phyloP scores from a whole-genome alignment of 2,797 vertebrate species.

The Gephyroberyx darwinii region DNA sequence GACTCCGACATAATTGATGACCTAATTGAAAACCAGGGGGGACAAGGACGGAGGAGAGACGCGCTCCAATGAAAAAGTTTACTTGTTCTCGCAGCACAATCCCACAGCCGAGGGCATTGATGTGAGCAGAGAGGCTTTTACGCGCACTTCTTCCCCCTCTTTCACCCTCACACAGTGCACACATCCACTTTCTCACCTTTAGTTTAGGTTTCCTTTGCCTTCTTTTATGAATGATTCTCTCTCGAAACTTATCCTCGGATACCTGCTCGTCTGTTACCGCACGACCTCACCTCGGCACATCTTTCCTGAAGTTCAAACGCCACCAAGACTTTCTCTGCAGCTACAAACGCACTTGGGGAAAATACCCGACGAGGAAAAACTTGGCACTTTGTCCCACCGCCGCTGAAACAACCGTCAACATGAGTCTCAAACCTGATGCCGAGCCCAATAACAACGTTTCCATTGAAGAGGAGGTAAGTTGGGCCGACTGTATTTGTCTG shows the following conservation, averaged over 20 bases:
- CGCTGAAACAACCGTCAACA: slow-evolving; percentile 70
- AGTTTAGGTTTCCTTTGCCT: slow-evolving; percentile 56
- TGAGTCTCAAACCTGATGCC: slow-evolving; percentile 84
- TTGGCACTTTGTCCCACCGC: slow-evolving; percentile 65
- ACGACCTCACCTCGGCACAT: slow-evolving; percentile 76
- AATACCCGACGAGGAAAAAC: slow-evolving; percentile 63
- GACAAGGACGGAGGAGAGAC: slow-evolving; percentile 15
- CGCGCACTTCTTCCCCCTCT: slow-evolving; percentile 76
- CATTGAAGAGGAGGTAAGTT: slow-evolving; percentile 85
- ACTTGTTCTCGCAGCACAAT: slow-evolving; percentile 62
- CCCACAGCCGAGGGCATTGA: slow-evolving; percentile 74
- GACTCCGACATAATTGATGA: slow-evolving; percentile 82
- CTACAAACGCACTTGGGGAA: slow-evolving; percentile 75
- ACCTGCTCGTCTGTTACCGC: slow-evolving; percentile 49
- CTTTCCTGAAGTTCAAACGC: slow-evolving; percentile 68
- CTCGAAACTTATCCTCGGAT: slow-evolving; percentile 65
- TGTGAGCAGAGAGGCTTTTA: slow-evolving; percentile 79
- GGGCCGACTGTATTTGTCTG: background rate
- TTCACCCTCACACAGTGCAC: slow-evolving; percentile 82
- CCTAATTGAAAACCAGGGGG: slow-evolving; percentile 78
- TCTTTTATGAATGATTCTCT: slow-evolving; percentile 77
- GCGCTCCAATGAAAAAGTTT: slow-evolving; percentile 76
- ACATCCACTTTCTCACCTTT: slow-evolving; percentile 81
- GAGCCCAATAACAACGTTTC: slow-evolving; percentile 84
- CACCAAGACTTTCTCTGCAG: slow-evolving; percentile 70